Evolutionary conservation across 2,113 vertebrate genomes (phyloP), one percentile per base, ranked within the genome.

Genomic region (cattle (Bos taurus)): DNA sequence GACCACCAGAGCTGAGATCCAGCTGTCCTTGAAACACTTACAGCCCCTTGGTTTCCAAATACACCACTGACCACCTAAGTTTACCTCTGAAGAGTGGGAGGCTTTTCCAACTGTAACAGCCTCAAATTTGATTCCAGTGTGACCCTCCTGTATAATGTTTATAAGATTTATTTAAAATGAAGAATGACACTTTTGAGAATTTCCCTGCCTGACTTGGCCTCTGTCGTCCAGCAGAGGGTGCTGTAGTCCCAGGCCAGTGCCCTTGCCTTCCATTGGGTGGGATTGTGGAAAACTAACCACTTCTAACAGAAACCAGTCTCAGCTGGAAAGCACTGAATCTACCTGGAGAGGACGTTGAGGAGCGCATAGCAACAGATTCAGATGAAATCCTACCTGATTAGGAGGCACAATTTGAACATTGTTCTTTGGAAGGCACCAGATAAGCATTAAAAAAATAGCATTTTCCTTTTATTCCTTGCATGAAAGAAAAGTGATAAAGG

Each of bases 161-260:
- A 36, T 4, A 23, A 52, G 36, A 26, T 67, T 83, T 36, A 10
- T 71, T n/a, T 36, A 89, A 85, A 54, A 83, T 1, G 30, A 36
- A 52, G n/a, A 52, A 5, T 28, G n/a, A 14, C 15, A 83, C 21
- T 83, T 12, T 30, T 19, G n/a, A 95, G 48, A 60, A 60, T 48
- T 52, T 84, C 10, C 88, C 88, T 48, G 46, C 7, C 60, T 6
- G 50, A 21, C 30, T 9, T 48, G 43, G 50, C 56, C 57, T 6
- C 23, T 15, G 19, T 1, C 0, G 0, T 43, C 90, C 96, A 96
- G 94, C 78, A 98, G 98, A 96, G 96, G 95, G 97, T 96, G 60
- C 30, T 26, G 21, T 4, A 4, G 48, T 6, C 50, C 40, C 25
- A 56, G 30, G 17, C 17, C 74, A 13, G 9, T 0, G 0, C 52